These are phyloP conservation scores for Hydractinia symbiolongicarpus DNA, from an alignment of 30 jellyfish, hydroid and myxozoan species.

Conservation along the genomic window DNA sequence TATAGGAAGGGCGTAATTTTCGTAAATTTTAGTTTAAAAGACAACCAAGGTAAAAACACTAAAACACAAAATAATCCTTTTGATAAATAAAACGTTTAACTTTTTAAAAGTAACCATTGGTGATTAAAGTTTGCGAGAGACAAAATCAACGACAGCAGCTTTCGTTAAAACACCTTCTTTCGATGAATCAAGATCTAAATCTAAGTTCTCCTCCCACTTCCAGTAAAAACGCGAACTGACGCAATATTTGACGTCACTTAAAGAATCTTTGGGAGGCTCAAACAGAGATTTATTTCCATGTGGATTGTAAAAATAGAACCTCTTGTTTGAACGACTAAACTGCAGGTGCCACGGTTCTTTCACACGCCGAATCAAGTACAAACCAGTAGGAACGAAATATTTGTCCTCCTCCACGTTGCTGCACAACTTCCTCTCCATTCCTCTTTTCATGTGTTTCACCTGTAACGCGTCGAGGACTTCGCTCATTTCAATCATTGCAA, in stretches of 20 bases:
- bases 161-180: conserved; percentile 17
- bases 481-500: conserved; percentile 4
- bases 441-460: conserved; percentile 51
- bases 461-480: conserved; percentile 30
- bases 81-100: too few relatives aligned
- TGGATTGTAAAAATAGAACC: conserved; percentile 54
- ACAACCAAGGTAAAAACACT: too few relatives aligned
- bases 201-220: conserved; percentile 24
- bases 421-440: conserved; percentile 46
- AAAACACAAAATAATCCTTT: too few relatives aligned
- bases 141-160: neutral
- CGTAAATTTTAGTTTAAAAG: too few relatives aligned
- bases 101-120: too few relatives aligned
- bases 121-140: too few relatives aligned
- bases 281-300: conserved; percentile 47
- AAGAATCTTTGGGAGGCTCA: conserved; percentile 63
- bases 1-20: too few relatives aligned
- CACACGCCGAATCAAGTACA: conserved; percentile 55
- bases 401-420: conserved; percentile 36
- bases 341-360: conserved; percentile 79
- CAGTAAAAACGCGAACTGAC: conserved; percentile 11
- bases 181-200: conserved; percentile 12
- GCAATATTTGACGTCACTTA: conserved; percentile 59
- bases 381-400: conserved; percentile 70
- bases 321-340: conserved; percentile 47